phyloP scores from a whole-genome alignment of 2,113 vertebrate genomes.

The Notothenia coriiceps region DNA sequence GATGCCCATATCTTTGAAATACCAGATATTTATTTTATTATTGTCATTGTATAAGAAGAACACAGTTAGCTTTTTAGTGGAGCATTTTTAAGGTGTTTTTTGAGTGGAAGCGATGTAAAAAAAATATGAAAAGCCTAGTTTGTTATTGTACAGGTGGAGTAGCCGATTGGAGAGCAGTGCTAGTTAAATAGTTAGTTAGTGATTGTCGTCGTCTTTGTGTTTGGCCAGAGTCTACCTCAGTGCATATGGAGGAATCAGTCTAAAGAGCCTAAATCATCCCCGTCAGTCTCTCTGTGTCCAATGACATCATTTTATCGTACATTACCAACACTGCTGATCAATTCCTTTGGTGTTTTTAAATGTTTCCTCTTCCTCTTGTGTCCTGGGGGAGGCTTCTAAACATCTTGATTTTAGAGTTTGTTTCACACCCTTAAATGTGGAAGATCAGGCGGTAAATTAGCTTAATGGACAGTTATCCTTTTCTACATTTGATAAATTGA shows the following conservation, averaged over 20 bases:
- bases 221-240: conserved; percentile 96
- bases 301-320: conserved; percentile 35
- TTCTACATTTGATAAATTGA: neutral
- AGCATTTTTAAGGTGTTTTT: conserved; percentile 55
- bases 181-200: conserved; percentile 38
- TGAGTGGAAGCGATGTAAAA: conserved; percentile 42
- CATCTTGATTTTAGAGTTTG: neutral
- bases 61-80: conserved; percentile 72
- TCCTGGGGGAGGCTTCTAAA: conserved; percentile 6
- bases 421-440: neutral
- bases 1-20: conserved; percentile 87
- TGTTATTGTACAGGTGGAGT: conserved; percentile 79
- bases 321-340: conserved; percentile 46
- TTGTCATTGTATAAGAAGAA: conserved; percentile 87
- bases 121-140: conserved; percentile 33
- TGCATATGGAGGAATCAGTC: conserved; percentile 79
- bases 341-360: conserved; percentile 24
- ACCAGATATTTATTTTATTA: conserved; percentile 93
- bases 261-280: conserved; percentile 62
- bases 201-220: conserved; percentile 80
- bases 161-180: conserved; percentile 67
- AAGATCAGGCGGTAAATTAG: conserved; percentile 8
- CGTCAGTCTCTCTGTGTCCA: conserved; percentile 60
- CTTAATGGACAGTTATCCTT: conserved; percentile 13
- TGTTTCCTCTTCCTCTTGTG: conserved; percentile 1